Percentiles rank a stretch among this genome's conserved stretches.
Conservation (phyloP, 92 coral and sea anemone genomes). For the Diadumene lineata region DNA sequence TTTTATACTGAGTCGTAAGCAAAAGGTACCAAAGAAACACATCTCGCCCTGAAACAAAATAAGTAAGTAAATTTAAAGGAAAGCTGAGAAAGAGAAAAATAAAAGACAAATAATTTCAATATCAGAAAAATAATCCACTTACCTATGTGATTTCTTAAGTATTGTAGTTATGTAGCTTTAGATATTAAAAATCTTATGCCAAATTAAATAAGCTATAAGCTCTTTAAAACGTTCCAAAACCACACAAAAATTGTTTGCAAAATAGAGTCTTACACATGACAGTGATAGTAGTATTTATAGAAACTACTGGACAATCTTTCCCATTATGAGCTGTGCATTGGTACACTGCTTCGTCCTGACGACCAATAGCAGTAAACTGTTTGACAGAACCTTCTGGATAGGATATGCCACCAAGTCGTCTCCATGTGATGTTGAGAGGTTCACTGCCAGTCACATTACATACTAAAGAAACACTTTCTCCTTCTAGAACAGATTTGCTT, state of each 20-base stretch:
- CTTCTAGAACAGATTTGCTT: slow-evolving; percentile 8
- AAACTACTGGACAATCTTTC: slow-evolving; percentile 15
- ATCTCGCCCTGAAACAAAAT: no score
- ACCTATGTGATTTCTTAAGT: no score
- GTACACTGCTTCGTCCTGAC: slow-evolving; percentile 22
- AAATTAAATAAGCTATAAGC: background rate
- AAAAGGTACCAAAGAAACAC: no score
- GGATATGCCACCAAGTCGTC: slow-evolving; percentile 3
- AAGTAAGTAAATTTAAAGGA: no score
- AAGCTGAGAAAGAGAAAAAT: no score
- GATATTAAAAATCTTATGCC: no score
- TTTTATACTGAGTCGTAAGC: no score
- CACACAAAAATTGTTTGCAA: no score
- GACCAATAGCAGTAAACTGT: background rate
- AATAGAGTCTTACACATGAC: slow-evolving; percentile 30
- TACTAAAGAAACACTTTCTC: background rate
- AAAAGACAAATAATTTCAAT: no score
- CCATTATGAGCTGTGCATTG: slow-evolving; percentile 38
- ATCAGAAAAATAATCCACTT: no score
- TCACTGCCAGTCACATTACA: slow-evolving; percentile 35
- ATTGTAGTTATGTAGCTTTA: no score
- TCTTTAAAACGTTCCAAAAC: background rate
- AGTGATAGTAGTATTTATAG: background rate
- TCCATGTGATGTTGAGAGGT: slow-evolving; percentile 26
- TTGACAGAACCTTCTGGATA: slow-evolving; percentile 1